These are phyloP conservation scores for Scaptomyza caliginosa DNA, from an alignment of 2,888 invertebrate genomes.

Conservation along the genomic window DNA sequence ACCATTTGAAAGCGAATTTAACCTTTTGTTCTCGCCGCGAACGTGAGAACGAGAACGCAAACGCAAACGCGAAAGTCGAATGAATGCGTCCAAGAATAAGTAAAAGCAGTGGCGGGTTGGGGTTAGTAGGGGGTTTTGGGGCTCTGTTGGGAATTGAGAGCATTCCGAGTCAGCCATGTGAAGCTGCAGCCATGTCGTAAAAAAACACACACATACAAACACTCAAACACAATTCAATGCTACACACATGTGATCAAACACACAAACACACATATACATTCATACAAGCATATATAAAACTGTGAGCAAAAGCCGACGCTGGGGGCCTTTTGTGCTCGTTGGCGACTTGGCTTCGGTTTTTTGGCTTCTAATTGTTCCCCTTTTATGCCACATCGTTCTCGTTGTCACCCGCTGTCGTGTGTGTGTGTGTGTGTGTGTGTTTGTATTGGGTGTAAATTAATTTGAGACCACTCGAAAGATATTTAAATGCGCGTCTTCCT, in stretches of 20 bases:
- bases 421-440: conserved; percentile 17
- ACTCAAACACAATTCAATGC: conserved; percentile 21
- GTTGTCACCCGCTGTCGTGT: conserved; percentile 58
- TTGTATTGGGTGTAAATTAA: conserved; percentile 74
- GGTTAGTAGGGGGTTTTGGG: neutral
- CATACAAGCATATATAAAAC: conserved; percentile 13
- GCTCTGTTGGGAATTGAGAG: conserved; percentile 23
- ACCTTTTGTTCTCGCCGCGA: conserved; percentile 77
- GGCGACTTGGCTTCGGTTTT: conserved; percentile 65
- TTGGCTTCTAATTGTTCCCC: conserved; percentile 69
- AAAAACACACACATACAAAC: conserved; percentile 22
- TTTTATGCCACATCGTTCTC: conserved; percentile 11
- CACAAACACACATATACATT: conserved; percentile 7
- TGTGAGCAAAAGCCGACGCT: conserved; percentile 51
- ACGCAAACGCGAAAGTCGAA: neutral
- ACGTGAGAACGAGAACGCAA: conserved; percentile 32
- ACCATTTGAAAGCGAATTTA: conserved; percentile 83
- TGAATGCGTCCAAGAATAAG: conserved; percentile 7
- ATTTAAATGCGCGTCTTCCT: conserved; percentile 53
- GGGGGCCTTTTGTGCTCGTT: conserved; percentile 55
- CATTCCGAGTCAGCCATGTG: conserved; percentile 57
- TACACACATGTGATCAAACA: conserved; percentile 34
- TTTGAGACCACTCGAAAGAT: conserved; percentile 69
- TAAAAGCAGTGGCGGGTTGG: neutral
- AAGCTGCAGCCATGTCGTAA: conserved; percentile 34